Evolutionary conservation across 92 coral and sea anemone genomes (phyloP).

Genomic region (Porites divaricata): DNA sequence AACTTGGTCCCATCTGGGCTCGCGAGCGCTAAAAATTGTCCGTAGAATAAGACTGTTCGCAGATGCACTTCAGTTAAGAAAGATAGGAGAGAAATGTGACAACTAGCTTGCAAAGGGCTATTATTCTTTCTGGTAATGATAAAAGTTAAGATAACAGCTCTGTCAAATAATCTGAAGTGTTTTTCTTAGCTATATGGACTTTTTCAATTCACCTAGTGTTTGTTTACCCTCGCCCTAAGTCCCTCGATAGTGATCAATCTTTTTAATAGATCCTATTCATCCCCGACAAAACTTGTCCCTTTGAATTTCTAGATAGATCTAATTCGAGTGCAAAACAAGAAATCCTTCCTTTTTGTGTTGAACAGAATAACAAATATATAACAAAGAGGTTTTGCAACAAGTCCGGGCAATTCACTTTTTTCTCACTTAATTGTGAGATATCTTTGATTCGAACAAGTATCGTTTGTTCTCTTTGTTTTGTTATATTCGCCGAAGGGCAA

Average conservation of each 20-base stretch:
- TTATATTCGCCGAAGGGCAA: constrained; percentile 36
- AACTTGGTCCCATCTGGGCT: constrained; percentile 34
- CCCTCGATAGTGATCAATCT: constrained; percentile 68
- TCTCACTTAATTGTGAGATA: constrained; percentile 6
- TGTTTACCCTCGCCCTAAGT: constrained; percentile 30
- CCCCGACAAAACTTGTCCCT: constrained; percentile 21
- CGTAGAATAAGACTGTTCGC: not conserved
- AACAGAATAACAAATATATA: not conserved
- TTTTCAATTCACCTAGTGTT: constrained; percentile 49
- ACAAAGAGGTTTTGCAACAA: not conserved
- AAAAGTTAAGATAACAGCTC: constrained; percentile 48
- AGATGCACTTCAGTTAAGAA: constrained; percentile 36
- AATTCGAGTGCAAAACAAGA: constrained; percentile 19
- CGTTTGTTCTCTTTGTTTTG: constrained; percentile 1
- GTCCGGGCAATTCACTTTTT: constrained; percentile 7
- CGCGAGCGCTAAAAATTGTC: constrained; percentile 26
- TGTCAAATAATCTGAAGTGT: constrained; percentile 47
- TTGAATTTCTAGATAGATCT: constrained; percentile 40
- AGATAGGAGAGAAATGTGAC: constrained; percentile 19
- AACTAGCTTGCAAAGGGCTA: not conserved
- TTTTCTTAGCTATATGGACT: constrained; percentile 30
- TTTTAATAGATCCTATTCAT: constrained; percentile 59
- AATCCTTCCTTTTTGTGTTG: constrained; percentile 5
- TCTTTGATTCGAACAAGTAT: constrained; percentile 24
- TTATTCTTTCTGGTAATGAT: constrained; percentile 31